A percentile compares a stretch with the other conserved stretches of the same genome.
Evolutionary conservation across 2,113 vertebrate species (phyloP).

Genomic region (Sorex fumeus): DNA sequence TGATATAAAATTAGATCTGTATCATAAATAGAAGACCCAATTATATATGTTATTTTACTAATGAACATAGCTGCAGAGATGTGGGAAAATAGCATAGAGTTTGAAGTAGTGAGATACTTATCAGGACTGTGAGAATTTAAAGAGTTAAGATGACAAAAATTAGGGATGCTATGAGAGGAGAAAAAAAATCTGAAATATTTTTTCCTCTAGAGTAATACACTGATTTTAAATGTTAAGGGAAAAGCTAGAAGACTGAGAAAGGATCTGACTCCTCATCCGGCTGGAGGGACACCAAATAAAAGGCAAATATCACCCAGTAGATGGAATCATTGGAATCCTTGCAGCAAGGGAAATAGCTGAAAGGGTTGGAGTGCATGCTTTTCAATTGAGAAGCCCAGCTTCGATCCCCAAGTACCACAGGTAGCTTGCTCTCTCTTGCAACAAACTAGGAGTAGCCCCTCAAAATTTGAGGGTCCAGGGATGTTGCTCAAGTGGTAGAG

Average conservation of each 20-base stretch:
- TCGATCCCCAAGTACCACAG: too few relatives aligned
- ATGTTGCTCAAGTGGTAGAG: too few relatives aligned
- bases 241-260: neutral
- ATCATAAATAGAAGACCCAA: neutral
- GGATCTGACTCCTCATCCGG: neutral
- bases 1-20: neutral
- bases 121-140: neutral
- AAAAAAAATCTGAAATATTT: neutral
- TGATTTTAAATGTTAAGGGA: neutral
- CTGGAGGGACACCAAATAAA: too few relatives aligned
- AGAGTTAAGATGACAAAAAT: neutral
- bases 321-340: too few relatives aligned
- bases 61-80: neutral
- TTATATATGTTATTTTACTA: neutral
- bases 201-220: neutral
- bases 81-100: neutral
- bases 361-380: too few relatives aligned
- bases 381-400: too few relatives aligned
- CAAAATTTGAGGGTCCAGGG: too few relatives aligned
- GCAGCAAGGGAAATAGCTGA: too few relatives aligned
- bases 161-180: neutral
- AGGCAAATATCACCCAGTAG: too few relatives aligned
- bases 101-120: neutral
- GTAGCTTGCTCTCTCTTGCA: too few relatives aligned
- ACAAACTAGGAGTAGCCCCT: too few relatives aligned